phyloP scores from a whole-genome alignment of 2,888 invertebrate genomes.

The Epicampocera succincta region DNA sequence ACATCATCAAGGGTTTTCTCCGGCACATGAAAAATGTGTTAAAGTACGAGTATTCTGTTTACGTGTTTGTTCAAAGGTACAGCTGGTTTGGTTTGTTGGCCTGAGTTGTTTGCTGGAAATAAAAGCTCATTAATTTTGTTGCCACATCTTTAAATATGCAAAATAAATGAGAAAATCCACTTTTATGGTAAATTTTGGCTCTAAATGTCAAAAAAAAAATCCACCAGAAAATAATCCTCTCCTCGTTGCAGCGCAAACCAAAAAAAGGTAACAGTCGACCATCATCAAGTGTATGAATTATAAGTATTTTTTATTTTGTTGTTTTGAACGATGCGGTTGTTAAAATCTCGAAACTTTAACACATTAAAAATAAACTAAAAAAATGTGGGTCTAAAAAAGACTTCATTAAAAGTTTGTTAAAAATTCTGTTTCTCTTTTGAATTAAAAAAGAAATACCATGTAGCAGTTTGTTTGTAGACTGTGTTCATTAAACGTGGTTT shows the following conservation, averaged over 20 bases:
- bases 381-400: conserved; percentile 64
- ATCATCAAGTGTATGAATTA: conserved; percentile 58
- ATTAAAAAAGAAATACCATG: conserved; percentile 42
- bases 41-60: conserved; percentile 33
- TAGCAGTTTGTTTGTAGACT: conserved; percentile 62
- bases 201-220: conserved; percentile 49
- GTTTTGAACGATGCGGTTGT: conserved; percentile 50
- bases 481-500: conserved; percentile 43
- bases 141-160: conserved; percentile 72
- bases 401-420: conserved; percentile 73
- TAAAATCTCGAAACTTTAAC: conserved; percentile 59
- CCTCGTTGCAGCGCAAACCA: conserved; percentile 25
- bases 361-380: conserved; percentile 51
- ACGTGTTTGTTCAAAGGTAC: conserved; percentile 5
- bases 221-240: conserved; percentile 26
- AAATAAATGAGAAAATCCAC: conserved; percentile 73
- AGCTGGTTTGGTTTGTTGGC: conserved; percentile 43
- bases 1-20: conserved; percentile 13
- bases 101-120: conserved; percentile 63
- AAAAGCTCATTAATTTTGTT: conserved; percentile 73
- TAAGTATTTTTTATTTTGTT: conserved; percentile 38
- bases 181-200: conserved; percentile 66
- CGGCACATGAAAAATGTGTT: conserved; percentile 12
- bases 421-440: conserved; percentile 61
- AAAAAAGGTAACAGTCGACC: conserved; percentile 61